Percentiles rank a stretch among this genome's conserved stretches.
These are phyloP conservation scores for Myiozetetes cayanensis DNA, from an alignment of 2,113 vertebrate species.

Conservation along the genomic window DNA sequence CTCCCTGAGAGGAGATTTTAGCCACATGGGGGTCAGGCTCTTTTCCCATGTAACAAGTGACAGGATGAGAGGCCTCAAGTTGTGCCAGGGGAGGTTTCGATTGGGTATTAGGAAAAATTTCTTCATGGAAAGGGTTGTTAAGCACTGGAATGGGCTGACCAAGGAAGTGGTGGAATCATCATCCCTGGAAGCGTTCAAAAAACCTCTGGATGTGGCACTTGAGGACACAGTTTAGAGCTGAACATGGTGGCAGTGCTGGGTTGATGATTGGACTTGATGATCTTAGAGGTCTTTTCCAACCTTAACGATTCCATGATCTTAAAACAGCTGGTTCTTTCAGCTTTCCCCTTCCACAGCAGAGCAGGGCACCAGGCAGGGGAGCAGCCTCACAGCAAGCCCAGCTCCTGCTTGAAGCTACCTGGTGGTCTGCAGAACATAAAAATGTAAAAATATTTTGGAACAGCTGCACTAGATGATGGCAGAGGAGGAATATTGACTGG, in stretches of 20 bases:
- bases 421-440: constrained; percentile 51
- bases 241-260: not conserved
- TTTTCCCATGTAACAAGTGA: not conserved
- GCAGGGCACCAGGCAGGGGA: not conserved
- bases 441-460: not conserved
- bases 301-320: not conserved
- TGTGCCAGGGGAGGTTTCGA: not conserved
- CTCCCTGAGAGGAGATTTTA: not conserved
- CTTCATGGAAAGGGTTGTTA: not conserved
- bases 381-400: not conserved
- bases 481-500: constrained; percentile 40
- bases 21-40: not conserved
- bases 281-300: not conserved
- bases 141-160: not conserved
- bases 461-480: constrained; percentile 18
- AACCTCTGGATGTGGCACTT: not conserved
- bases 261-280: not conserved
- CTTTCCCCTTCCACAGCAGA: not conserved
- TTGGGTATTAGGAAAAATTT: not conserved
- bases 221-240: not conserved
- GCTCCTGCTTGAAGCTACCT: not conserved
- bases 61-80: not conserved
- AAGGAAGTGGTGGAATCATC: not conserved
- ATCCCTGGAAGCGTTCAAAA: not conserved
- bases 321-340: not conserved